Conservation (phyloP, 2,888 invertebrate genomes). For the Notodonta ziczac region DNA sequence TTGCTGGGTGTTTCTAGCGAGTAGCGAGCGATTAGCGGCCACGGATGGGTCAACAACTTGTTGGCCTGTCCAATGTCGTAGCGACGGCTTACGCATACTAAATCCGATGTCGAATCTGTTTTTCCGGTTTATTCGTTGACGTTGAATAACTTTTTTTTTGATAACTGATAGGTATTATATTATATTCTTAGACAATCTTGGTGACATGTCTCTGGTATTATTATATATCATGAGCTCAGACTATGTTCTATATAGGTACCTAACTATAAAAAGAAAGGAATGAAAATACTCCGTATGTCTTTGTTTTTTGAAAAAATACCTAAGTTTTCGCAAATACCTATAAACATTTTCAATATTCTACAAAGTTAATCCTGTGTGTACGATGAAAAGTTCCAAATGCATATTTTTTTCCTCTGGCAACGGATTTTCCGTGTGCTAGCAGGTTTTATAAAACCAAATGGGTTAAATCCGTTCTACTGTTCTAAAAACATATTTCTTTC, state of each 20-base stretch:
- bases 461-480: neutral
- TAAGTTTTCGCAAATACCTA: too few species aligned
- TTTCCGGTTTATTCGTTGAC: neutral
- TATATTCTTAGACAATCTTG: too few species aligned
- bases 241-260: too few species aligned
- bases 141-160: too few species aligned
- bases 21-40: slow-evolving; percentile 30
- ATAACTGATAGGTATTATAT: too few species aligned
- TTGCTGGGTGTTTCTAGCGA: slow-evolving; percentile 25
- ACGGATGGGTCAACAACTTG: slow-evolving; percentile 30
- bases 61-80: slow-evolving; percentile 18
- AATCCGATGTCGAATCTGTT: slow-evolving; percentile 20
- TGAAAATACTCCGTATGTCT: too few species aligned
- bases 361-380: neutral
- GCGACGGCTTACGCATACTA: slow-evolving; percentile 25
- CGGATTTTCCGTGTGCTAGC: slow-evolving; percentile 1
- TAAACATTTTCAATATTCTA: too few species aligned
- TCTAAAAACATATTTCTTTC: too few species aligned
- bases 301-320: too few species aligned
- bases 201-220: too few species aligned
- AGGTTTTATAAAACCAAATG: neutral
- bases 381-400: neutral
- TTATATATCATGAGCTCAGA: too few species aligned
- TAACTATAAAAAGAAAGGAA: too few species aligned
- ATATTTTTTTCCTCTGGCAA: slow-evolving; percentile 6